phyloP scores from a whole-genome alignment of 1,140 invertebrate genomes.

The Philaenus spumarius region DNA sequence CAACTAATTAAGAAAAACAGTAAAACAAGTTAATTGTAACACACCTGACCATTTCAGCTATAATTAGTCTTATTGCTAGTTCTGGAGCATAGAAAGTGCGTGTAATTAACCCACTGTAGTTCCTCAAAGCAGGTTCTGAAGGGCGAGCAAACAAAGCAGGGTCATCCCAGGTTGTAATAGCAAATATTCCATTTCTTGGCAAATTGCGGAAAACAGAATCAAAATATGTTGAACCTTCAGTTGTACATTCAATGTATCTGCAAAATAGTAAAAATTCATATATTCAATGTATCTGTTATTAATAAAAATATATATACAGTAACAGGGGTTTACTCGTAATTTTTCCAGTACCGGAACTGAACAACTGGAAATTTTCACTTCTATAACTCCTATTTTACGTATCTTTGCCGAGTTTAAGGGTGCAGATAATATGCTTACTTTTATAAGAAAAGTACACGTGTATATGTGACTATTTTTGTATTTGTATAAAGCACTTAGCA shows the following conservation, averaged over 20 bases:
- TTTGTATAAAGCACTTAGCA: too few relatives aligned
- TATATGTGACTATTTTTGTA: too few relatives aligned
- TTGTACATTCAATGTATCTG: constrained; percentile 38
- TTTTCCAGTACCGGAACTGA: too few relatives aligned
- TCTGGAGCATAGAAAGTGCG: constrained; percentile 40
- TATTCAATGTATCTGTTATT: not conserved
- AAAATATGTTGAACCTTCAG: constrained; percentile 33
- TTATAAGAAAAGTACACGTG: too few relatives aligned
- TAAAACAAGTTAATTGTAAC: not conserved
- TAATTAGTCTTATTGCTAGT: constrained; percentile 35
- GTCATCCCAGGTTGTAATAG: constrained; percentile 36
- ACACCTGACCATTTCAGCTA: constrained; percentile 37
- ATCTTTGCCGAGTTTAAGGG: too few relatives aligned
- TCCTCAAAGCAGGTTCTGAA: constrained; percentile 34
- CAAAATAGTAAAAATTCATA: constrained; percentile 13
- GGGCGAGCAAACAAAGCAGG: constrained; percentile 35
- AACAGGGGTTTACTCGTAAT: too few relatives aligned
- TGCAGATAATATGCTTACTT: too few relatives aligned
- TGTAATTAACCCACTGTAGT: constrained; percentile 35
- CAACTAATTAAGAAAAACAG: not conserved
- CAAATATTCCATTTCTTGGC: constrained; percentile 36
- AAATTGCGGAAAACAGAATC: constrained; percentile 36
- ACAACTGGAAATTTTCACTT: too few relatives aligned
- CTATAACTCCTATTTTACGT: too few relatives aligned
- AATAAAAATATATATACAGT: not conserved